Percentiles rank a stretch among this genome's conserved stretches.
These are phyloP conservation scores for Toxonevra muliebris DNA, from an alignment of 2,888 invertebrate genomes.

Conservation along the genomic window DNA sequence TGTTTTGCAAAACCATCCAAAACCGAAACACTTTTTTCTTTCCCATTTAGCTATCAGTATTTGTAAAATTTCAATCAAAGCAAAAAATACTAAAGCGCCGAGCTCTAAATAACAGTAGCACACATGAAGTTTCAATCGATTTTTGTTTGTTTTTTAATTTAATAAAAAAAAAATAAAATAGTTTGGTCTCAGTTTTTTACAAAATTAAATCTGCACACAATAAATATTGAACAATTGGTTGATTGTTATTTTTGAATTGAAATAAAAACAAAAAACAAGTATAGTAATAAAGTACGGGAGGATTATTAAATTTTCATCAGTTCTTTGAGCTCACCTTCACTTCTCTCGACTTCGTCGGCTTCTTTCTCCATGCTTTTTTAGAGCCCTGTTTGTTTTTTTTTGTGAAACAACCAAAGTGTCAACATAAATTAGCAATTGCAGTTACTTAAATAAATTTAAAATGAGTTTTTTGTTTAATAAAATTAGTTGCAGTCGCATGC, in stretches of 20 bases:
- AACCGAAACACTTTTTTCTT: too few species aligned
- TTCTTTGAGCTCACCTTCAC: background rate
- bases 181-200: background rate
- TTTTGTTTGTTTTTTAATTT: background rate
- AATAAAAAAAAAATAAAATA: background rate
- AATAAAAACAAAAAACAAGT: background rate
- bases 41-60: too few species aligned
- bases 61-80: too few species aligned
- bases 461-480: constrained; percentile 1
- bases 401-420: background rate
- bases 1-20: too few species aligned
- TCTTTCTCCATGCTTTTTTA: background rate
- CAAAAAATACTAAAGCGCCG: too few species aligned
- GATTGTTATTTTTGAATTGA: background rate
- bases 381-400: background rate
- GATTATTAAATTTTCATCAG: constrained; percentile 4
- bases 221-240: background rate
- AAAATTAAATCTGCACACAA: background rate
- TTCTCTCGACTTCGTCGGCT: too few species aligned
- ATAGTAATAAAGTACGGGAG: background rate
- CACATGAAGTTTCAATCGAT: background rate
- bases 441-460: background rate
- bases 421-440: constrained; percentile 2
- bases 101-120: too few species aligned
- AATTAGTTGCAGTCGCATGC: background rate